Percentiles rank a stretch among this genome's conserved stretches.
Conservation (phyloP, 2,888 invertebrate species). For the Tetheella fluctuosa region DNA sequence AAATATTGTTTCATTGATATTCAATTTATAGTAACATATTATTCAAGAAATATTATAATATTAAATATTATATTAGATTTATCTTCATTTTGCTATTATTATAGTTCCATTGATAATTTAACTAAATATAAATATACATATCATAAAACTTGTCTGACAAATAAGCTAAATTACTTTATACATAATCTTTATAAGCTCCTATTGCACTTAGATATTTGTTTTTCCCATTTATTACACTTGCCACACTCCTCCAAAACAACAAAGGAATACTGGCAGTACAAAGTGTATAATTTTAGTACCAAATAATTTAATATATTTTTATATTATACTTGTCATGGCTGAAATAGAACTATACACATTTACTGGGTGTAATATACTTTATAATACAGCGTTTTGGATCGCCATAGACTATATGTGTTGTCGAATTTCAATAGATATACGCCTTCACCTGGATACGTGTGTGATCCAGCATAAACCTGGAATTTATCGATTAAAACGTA, state of each 20-base stretch:
- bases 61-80: background rate
- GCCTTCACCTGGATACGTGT: constrained; percentile 98
- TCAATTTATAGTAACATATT: background rate
- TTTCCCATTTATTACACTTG: background rate
- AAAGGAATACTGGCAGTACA: constrained; percentile 34
- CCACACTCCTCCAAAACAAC: constrained; percentile 11
- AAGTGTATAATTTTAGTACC: constrained; percentile 10
- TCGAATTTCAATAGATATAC: constrained; percentile 99
- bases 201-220: constrained; percentile 33
- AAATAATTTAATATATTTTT: constrained; percentile 1
- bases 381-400: constrained; percentile 99
- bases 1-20: background rate
- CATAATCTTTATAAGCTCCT: constrained; percentile 29
- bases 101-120: background rate
- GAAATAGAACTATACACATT: constrained; percentile 33
- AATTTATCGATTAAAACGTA: constrained; percentile 32
- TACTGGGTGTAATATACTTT: constrained; percentile 97
- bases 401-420: constrained; percentile 99
- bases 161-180: constrained; percentile 16
- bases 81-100: background rate
- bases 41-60: too few relatives aligned
- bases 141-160: constrained; percentile 4
- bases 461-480: constrained; percentile 97
- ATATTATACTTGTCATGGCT: constrained; percentile 52
- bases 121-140: constrained; percentile 1